These are phyloP conservation scores for Neotragus moschatus DNA, from an alignment of 2,113 vertebrate genomes.

Conservation along the genomic window DNA sequence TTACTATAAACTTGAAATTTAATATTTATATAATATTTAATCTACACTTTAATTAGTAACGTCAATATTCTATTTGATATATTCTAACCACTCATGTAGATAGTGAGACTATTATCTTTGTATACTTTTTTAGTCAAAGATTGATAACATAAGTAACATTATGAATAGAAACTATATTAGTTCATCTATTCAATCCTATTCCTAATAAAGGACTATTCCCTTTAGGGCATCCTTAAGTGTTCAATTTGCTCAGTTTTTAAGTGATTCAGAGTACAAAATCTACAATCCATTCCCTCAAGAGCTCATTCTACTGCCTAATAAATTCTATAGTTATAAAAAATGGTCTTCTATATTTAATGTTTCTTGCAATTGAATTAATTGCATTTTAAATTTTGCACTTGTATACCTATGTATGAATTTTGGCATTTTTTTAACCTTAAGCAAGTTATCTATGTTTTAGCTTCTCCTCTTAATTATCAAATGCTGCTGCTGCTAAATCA, in stretches of 20 bases:
- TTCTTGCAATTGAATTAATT: background rate
- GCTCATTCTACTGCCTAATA: background rate
- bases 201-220: background rate
- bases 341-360: background rate
- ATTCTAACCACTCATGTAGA: background rate
- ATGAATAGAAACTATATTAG: background rate
- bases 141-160: background rate
- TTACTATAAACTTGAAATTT: background rate
- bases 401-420: background rate
- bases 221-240: background rate
- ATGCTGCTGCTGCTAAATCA: background rate
- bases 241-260: background rate
- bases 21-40: background rate
- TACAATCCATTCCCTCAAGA: background rate
- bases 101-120: background rate
- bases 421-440: background rate
- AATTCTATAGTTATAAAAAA: background rate
- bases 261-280: background rate
- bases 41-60: background rate
- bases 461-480: background rate
- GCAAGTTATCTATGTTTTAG: background rate
- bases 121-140: background rate
- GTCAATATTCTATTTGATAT: background rate
- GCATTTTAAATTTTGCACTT: background rate
- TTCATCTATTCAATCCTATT: background rate